Evolutionary conservation across 2,888 invertebrate species (phyloP).

Genomic region (Prosapia bicincta): DNA sequence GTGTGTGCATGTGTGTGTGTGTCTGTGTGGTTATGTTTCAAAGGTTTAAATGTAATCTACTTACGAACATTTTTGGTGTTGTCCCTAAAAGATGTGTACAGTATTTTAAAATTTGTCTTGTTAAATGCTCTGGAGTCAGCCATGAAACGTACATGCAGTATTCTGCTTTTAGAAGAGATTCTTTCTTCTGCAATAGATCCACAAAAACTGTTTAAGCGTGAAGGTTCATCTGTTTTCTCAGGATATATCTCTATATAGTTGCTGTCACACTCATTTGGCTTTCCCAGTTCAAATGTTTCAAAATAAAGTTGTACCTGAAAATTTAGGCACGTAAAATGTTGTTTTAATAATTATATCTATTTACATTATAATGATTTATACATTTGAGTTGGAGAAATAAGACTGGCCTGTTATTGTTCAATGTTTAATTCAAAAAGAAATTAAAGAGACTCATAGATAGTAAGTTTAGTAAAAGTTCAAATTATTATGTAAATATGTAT

Average conservation of each 20-base stretch:
- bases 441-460: too few species aligned
- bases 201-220: slow-evolving; percentile 68
- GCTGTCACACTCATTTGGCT: slow-evolving; percentile 72
- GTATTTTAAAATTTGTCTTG: slow-evolving; percentile 61
- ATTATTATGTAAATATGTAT: too few species aligned
- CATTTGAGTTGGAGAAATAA: too few species aligned
- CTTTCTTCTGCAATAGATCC: slow-evolving; percentile 76
- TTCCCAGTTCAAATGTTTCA: slow-evolving; percentile 59
- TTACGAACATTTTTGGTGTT: slow-evolving; percentile 51
- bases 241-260: slow-evolving; percentile 74
- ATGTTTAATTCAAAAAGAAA: too few species aligned
- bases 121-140: slow-evolving; percentile 59
- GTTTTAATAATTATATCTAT: too few species aligned
- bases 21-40: too few species aligned
- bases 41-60: too few species aligned
- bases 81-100: slow-evolving; percentile 72
- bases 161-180: slow-evolving; percentile 62
- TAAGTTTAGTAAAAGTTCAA: too few species aligned
- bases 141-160: slow-evolving; percentile 71
- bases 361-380: too few species aligned
- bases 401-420: too few species aligned
- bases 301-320: slow-evolving; percentile 67
- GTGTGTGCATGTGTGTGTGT: too few species aligned
- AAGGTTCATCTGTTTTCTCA: slow-evolving; percentile 58
- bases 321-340: too few species aligned